A percentile compares a stretch with the other conserved stretches of the same genome.
phyloP scores from a whole-genome alignment of 2,888 invertebrate species.

The Hyposoter dolosus region DNA sequence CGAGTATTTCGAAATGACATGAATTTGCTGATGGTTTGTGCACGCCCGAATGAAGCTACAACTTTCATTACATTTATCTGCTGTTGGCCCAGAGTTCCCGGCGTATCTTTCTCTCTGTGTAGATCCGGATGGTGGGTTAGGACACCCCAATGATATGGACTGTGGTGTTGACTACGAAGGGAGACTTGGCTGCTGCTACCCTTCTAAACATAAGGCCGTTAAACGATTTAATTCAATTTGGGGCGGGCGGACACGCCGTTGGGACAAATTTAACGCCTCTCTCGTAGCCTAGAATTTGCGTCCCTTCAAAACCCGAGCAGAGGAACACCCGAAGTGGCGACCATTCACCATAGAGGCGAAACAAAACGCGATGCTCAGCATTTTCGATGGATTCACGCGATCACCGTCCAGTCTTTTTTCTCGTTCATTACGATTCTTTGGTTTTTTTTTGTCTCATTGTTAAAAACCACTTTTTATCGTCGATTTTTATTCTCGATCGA shows the following conservation, averaged over 20 bases:
- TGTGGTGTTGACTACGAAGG: slow-evolving; percentile 62
- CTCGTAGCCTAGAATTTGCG: slow-evolving; percentile 54
- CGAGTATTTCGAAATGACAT: slow-evolving; percentile 74
- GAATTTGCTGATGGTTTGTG: slow-evolving; percentile 74
- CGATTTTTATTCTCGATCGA: neutral
- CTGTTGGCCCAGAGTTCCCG: slow-evolving; percentile 72
- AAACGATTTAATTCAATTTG: slow-evolving; percentile 84
- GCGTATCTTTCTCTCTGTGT: slow-evolving; percentile 51
- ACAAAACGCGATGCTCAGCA: slow-evolving; percentile 46
- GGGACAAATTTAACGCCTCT: slow-evolving; percentile 81
- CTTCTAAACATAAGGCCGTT: slow-evolving; percentile 82
- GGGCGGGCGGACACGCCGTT: slow-evolving; percentile 69
- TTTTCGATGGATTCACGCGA: slow-evolving; percentile 44
- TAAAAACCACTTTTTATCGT: neutral
- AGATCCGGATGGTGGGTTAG: slow-evolving; percentile 74
- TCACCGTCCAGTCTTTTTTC: neutral
- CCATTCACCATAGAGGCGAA: slow-evolving; percentile 23
- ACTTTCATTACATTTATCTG: slow-evolving; percentile 83
- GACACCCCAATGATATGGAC: slow-evolving; percentile 69
- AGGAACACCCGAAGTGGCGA: slow-evolving; percentile 16
- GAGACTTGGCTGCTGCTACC: slow-evolving; percentile 67
- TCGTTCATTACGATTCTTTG: slow-evolving; percentile 15
- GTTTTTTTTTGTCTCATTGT: slow-evolving; percentile 4
- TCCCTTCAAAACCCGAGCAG: slow-evolving; percentile 47
- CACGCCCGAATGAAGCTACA: slow-evolving; percentile 78